Conservation (phyloP, 2,113 vertebrate species). For the Vidua chalybeata region DNA sequence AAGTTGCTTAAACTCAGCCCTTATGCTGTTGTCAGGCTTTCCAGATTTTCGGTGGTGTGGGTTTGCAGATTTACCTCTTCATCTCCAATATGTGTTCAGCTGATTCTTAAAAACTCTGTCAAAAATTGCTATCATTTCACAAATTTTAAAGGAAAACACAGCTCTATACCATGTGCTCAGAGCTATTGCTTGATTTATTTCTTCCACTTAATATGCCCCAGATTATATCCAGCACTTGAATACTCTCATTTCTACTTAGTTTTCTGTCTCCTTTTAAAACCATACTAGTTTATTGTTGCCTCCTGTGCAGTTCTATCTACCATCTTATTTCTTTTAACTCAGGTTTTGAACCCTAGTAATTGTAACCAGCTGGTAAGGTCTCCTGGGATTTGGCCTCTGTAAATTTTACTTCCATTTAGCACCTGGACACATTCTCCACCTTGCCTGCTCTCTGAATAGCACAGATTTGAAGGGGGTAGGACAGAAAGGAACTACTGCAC, state of each 20-base stretch:
- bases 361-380: constrained; percentile 15
- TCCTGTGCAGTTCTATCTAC: constrained; percentile 48
- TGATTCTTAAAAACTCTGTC: constrained; percentile 63
- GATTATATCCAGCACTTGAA: constrained; percentile 50
- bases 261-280: constrained; percentile 56
- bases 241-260: constrained; percentile 33
- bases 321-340: constrained; percentile 45
- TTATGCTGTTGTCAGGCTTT: constrained; percentile 16
- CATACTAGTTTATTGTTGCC: constrained; percentile 51
- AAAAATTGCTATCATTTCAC: constrained; percentile 56
- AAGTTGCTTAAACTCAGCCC: constrained; percentile 24
- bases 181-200: constrained; percentile 69
- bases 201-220: constrained; percentile 64
- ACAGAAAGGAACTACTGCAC: neutral
- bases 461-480: neutral
- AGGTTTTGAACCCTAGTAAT: constrained; percentile 52
- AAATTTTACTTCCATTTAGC: constrained; percentile 55
- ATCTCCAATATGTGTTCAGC: constrained; percentile 49
- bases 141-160: constrained; percentile 52
- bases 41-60: constrained; percentile 50
- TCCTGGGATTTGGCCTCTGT: neutral
- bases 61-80: constrained; percentile 45
- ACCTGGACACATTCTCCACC: constrained; percentile 10
- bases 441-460: neutral
- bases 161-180: constrained; percentile 45